Conservation (phyloP, 2,888 invertebrate species). For the Perizoma affinitatum region DNA sequence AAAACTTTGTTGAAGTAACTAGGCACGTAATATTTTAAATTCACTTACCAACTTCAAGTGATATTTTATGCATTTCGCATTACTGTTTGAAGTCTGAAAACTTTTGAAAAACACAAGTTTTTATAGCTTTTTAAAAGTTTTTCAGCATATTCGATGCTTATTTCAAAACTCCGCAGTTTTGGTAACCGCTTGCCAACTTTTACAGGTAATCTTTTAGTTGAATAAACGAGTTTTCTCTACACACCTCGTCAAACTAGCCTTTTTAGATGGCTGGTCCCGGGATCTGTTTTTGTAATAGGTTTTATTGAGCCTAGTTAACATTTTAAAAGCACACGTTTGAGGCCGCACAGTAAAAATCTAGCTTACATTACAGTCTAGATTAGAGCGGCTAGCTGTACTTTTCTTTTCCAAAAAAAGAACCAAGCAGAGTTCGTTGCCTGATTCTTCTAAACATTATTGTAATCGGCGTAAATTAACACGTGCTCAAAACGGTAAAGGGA, state of each 20-base stretch:
- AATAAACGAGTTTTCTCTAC: slow-evolving; percentile 18
- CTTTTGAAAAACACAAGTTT: slow-evolving; percentile 16
- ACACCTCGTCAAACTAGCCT: slow-evolving; percentile 17
- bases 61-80: slow-evolving; percentile 16
- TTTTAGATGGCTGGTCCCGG: slow-evolving; percentile 4
- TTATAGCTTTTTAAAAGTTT: slow-evolving; percentile 13
- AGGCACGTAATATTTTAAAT: slow-evolving; percentile 12
- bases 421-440: too few species aligned
- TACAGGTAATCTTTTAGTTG: slow-evolving; percentile 16
- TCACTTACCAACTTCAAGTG: slow-evolving; percentile 17
- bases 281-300: slow-evolving; percentile 1
- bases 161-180: slow-evolving; percentile 20
- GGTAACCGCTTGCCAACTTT: slow-evolving; percentile 20
- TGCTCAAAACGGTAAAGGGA: too few species aligned
- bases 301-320: neutral
- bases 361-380: too few species aligned
- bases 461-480: too few species aligned
- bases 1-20: neutral
- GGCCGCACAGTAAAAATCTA: too few species aligned
- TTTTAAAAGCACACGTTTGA: neutral
- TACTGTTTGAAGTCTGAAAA: slow-evolving; percentile 13
- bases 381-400: too few species aligned
- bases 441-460: too few species aligned
- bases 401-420: too few species aligned
- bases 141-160: slow-evolving; percentile 20